Evolutionary conservation across 2,113 vertebrate species (phyloP).

Genomic region (Gymnogyps californianus): DNA sequence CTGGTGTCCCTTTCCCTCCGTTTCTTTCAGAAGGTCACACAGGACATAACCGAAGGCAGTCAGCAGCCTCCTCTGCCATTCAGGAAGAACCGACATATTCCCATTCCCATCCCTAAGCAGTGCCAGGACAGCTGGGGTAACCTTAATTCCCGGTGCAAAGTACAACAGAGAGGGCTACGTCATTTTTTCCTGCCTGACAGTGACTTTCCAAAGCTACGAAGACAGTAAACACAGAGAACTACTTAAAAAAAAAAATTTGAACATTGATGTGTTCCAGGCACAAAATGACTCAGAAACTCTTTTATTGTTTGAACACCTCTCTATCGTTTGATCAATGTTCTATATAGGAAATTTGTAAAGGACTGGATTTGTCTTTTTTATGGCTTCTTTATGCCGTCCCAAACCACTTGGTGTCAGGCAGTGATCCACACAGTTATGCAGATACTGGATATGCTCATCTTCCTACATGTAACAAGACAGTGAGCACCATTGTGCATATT

Average conservation of each 20-base stretch:
- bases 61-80: background rate
- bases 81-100: background rate
- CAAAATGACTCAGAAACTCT: background rate
- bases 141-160: background rate
- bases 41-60: too few relatives aligned
- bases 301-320: background rate
- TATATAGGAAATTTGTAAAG: background rate
- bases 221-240: background rate
- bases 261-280: background rate
- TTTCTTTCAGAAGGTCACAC: background rate
- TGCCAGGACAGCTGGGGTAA: background rate
- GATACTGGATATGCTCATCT: background rate
- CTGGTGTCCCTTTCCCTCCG: background rate
- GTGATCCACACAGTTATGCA: background rate
- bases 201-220: background rate
- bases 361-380: background rate
- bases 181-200: background rate
- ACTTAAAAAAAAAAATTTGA: background rate
- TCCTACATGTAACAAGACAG: rapidly evolving
- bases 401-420: background rate
- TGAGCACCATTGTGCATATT: background rate
- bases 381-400: background rate
- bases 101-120: rapidly evolving
- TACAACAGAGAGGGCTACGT: background rate
- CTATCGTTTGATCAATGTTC: background rate